A percentile compares a stretch with the other conserved stretches of the same genome.
Evolutionary conservation across 2,888 invertebrate genomes (phyloP).

Genomic region (Hesperia comma): DNA sequence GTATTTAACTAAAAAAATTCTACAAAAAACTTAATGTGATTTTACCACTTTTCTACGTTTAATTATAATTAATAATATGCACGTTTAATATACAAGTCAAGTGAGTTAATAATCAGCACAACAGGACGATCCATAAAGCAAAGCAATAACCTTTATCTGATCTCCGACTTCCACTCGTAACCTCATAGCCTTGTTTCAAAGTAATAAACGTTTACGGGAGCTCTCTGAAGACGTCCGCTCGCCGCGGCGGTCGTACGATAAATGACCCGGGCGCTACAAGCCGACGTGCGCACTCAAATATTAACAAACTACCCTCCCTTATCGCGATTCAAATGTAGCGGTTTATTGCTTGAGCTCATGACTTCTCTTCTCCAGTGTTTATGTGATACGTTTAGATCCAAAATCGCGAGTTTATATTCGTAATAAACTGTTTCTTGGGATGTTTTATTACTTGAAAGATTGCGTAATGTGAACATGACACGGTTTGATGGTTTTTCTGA

Average conservation of each 20-base stretch:
- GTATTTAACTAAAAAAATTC: no score
- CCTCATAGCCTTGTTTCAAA: slow-evolving; percentile 41
- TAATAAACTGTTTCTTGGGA: slow-evolving; percentile 17
- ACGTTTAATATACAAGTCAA: background rate
- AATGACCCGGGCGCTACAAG: slow-evolving; percentile 62
- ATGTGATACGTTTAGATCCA: slow-evolving; percentile 30
- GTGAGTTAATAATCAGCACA: slow-evolving; percentile 8
- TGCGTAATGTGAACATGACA: background rate
- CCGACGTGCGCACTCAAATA: slow-evolving; percentile 73
- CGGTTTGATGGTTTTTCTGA: background rate
- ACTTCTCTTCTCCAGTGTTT: slow-evolving; percentile 38
- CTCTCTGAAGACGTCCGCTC: slow-evolving; percentile 61
- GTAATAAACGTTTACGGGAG: slow-evolving; percentile 65
- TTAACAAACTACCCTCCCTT: slow-evolving; percentile 73
- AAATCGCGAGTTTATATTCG: slow-evolving; percentile 16
- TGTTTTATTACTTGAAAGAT: slow-evolving; percentile 11
- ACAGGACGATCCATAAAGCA: slow-evolving; percentile 23
- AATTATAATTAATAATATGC: no score
- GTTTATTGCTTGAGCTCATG: slow-evolving; percentile 55
- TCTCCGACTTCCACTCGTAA: slow-evolving; percentile 22
- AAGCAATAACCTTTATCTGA: slow-evolving; percentile 32
- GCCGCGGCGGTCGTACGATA: slow-evolving; percentile 57
- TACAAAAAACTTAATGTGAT: no score
- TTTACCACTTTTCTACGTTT: no score
- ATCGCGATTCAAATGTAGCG: slow-evolving; percentile 49